Conservation (phyloP, 2,797 vertebrate species). For the Sebastes reedi region DNA sequence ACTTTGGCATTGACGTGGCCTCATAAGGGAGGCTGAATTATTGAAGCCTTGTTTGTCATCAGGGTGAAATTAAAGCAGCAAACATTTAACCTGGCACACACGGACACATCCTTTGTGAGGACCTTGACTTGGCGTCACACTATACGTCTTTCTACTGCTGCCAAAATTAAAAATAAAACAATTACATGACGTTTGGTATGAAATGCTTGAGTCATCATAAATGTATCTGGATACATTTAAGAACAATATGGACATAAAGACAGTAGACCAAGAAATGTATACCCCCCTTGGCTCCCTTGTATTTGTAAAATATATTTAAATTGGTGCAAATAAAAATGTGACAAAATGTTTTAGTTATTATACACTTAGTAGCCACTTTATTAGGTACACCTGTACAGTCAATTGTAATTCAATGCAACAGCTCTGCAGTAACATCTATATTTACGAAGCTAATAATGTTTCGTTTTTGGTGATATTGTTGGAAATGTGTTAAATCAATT, state of each 20-base stretch:
- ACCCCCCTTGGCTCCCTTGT: too few species aligned
- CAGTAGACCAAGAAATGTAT: too few species aligned
- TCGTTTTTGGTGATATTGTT: background rate
- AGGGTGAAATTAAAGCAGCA: conserved; percentile 49
- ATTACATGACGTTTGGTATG: background rate
- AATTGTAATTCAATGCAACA: background rate
- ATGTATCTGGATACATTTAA: background rate
- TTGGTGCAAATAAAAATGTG: background rate
- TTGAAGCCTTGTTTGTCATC: conserved; percentile 60
- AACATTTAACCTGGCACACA: background rate
- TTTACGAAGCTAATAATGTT: too few species aligned
- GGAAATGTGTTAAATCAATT: background rate
- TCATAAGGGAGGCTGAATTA: conserved; percentile 38
- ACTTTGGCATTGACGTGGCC: conserved; percentile 29
- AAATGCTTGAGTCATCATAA: background rate
- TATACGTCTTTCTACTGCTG: background rate
- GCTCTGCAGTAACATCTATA: background rate
- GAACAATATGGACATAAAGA: background rate
- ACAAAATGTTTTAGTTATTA: background rate
- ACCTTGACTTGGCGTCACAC: background rate
- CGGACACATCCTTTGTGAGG: background rate
- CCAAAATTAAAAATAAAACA: background rate
- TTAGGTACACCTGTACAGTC: background rate
- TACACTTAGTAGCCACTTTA: background rate
- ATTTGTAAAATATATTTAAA: background rate